These are phyloP conservation scores for Palythoa grandiflora DNA, from an alignment of 92 coral and sea anemone species.

Conservation along the genomic window DNA sequence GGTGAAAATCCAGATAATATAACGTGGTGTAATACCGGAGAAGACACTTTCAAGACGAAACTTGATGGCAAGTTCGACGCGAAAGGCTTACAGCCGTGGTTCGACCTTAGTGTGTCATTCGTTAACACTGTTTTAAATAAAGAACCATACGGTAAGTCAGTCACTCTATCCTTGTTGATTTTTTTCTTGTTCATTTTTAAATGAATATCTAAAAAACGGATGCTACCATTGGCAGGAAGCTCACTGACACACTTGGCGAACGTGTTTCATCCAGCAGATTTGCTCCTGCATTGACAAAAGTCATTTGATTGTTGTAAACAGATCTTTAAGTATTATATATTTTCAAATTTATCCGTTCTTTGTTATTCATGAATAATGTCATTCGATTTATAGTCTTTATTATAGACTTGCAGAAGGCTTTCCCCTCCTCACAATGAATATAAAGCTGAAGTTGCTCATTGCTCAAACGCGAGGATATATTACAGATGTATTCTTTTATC, in stretches of 20 bases:
- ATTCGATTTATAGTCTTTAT: background rate
- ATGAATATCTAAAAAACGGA: background rate
- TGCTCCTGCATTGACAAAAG: background rate
- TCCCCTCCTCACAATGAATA: background rate
- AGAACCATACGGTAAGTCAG: constrained; percentile 32
- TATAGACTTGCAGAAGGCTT: background rate
- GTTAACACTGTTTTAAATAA: background rate
- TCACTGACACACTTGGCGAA: background rate
- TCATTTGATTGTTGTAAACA: background rate
- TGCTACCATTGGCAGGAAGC: background rate
- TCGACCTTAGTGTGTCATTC: constrained; percentile 39
- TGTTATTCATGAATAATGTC: background rate
- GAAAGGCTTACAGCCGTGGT: constrained; percentile 49
- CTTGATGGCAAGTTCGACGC: constrained; percentile 19
- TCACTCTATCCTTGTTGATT: background rate
- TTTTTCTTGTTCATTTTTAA: constrained; percentile 1
- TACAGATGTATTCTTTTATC: background rate
- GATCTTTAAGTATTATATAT: background rate
- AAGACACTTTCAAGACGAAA: constrained; percentile 7
- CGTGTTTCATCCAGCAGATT: background rate
- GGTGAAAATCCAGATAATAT: constrained; percentile 32
- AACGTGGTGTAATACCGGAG: constrained; percentile 25
- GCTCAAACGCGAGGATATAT: background rate
- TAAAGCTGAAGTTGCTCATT: background rate
- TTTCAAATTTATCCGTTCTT: background rate